Conservation (phyloP, 2,888 invertebrate genomes). For the Cataglyphis rosenhaueri region DNA sequence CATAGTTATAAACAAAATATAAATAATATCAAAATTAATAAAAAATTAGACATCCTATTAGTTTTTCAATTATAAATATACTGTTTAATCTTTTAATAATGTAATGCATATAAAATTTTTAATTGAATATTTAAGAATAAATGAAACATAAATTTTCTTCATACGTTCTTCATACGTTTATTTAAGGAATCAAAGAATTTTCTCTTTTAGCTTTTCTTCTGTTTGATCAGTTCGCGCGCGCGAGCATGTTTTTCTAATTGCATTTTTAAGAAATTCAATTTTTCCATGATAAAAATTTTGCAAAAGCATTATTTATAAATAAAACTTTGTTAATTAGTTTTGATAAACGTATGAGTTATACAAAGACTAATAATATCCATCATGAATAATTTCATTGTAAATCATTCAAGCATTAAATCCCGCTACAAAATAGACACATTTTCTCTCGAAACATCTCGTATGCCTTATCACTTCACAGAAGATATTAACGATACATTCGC, state of each 20-base stretch:
- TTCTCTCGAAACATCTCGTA: neutral
- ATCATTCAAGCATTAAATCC: neutral
- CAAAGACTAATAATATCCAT: neutral
- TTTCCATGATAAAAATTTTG: neutral
- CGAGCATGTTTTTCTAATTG: neutral
- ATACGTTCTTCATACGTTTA: neutral
- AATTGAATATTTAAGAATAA: neutral
- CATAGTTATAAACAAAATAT: neutral
- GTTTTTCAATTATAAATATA: neutral
- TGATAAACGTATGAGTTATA: neutral
- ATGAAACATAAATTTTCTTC: neutral
- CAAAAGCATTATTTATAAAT: neutral
- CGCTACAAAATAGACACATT: neutral
- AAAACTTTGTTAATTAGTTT: neutral
- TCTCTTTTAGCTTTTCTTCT: neutral
- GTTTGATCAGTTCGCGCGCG: neutral
- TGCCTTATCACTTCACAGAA: conserved; percentile 7
- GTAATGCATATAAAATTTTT: neutral
- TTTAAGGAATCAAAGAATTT: neutral
- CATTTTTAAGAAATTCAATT: neutral
- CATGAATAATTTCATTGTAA: neutral
- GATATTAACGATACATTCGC: neutral
- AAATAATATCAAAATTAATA: conserved; percentile 7
- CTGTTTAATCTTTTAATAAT: neutral
- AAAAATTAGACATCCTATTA: neutral